Evolutionary conservation across 2,113 vertebrate species (phyloP).

Genomic region (Meles meles): DNA sequence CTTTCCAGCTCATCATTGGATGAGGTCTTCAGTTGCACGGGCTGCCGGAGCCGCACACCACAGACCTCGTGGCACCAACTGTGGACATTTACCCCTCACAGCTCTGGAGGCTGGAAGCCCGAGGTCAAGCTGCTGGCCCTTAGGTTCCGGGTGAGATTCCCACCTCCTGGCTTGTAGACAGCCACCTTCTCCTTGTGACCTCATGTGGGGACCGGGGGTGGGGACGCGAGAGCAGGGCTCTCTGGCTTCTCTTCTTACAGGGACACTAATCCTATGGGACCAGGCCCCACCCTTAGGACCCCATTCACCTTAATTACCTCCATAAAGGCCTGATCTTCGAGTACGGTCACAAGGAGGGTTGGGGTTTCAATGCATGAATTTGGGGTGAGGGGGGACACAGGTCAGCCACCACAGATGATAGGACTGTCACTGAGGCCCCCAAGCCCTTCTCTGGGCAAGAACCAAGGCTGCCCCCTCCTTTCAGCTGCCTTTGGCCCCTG

Average conservation of each 20-base stretch:
- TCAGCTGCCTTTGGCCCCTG: background rate
- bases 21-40: background rate
- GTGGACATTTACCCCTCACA: background rate
- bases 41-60: background rate
- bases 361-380: background rate
- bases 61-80: background rate
- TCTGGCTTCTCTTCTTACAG: background rate
- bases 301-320: background rate
- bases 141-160: background rate
- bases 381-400: background rate
- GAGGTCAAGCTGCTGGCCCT: background rate
- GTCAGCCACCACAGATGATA: background rate
- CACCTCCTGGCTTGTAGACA: background rate
- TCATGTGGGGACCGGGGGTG: fast-evolving
- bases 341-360: background rate
- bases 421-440: background rate
- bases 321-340: background rate
- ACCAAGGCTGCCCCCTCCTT: background rate
- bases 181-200: background rate
- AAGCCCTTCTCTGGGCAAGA: background rate
- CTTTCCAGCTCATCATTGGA: background rate
- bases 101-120: background rate
- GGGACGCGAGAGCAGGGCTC: too few species aligned
- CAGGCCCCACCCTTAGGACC: background rate
- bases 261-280: background rate